A percentile compares a stretch with the other conserved stretches of the same genome.
Evolutionary conservation across 2,888 invertebrate genomes (phyloP).

Genomic region (Nephrotoma flavescens): DNA sequence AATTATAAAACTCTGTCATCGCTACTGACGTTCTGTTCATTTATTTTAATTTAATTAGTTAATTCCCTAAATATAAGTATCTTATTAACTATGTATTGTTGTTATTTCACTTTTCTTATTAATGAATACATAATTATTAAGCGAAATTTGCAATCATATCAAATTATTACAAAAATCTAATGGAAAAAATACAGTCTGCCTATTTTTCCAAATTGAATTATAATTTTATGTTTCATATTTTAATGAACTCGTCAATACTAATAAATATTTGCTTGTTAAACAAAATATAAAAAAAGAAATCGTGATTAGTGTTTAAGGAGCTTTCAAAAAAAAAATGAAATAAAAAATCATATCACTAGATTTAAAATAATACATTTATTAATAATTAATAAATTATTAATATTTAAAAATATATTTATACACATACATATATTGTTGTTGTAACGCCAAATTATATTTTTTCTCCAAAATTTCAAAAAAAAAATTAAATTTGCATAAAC

Average conservation of each 20-base stretch:
- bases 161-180: neutral
- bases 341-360: neutral
- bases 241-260: neutral
- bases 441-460: neutral
- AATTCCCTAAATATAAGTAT: neutral
- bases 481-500: neutral
- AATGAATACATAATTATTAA: neutral
- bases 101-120: neutral
- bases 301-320: neutral
- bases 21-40: neutral
- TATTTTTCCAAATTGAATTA: neutral
- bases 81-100: neutral
- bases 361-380: neutral
- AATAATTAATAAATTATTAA: neutral
- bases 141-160: neutral
- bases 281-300: neutral
- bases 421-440: conserved; percentile 1
- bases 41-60: conserved; percentile 2
- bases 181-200: neutral
- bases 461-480: neutral
- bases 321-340: neutral
- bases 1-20: neutral
- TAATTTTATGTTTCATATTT: neutral
- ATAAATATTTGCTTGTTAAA: neutral
- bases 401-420: neutral